Conservation (phyloP, 2,888 invertebrate species). For the Hypomecis punctinalis region DNA sequence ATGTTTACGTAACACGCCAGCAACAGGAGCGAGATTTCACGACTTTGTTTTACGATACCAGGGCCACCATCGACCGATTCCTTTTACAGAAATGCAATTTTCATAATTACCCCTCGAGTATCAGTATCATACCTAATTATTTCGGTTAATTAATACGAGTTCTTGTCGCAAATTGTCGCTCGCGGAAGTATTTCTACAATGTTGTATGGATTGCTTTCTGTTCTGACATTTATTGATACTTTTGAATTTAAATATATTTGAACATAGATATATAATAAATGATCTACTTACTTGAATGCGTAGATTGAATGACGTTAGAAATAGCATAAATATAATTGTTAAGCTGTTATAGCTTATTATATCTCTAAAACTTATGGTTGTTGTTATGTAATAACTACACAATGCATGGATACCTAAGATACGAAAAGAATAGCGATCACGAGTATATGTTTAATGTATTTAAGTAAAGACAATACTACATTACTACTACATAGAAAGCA, state of each 20-base stretch:
- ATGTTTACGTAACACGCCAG: constrained; percentile 29
- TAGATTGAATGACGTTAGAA: too few relatives aligned
- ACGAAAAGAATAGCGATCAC: too few relatives aligned
- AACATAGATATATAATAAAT: too few relatives aligned
- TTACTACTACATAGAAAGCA: too few relatives aligned
- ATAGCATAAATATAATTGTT: too few relatives aligned
- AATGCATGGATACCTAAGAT: too few relatives aligned
- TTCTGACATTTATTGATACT: constrained; percentile 69
- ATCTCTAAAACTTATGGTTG: too few relatives aligned
- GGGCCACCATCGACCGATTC: constrained; percentile 17
- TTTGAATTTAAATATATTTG: background rate
- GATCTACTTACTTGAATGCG: too few relatives aligned
- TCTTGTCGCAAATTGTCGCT: constrained; percentile 23
- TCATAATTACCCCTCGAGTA: constrained; percentile 33
- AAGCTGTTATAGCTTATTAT: too few relatives aligned
- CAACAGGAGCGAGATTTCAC: constrained; percentile 33
- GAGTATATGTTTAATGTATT: too few relatives aligned
- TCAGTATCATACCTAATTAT: constrained; percentile 37
- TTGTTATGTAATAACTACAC: too few relatives aligned
- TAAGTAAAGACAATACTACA: too few relatives aligned
- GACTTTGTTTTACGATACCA: constrained; percentile 31
- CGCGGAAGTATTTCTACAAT: constrained; percentile 49
- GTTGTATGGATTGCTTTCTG: constrained; percentile 58
- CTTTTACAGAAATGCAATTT: constrained; percentile 31
- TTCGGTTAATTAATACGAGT: constrained; percentile 33